These are phyloP conservation scores for Agonopterix heracliana DNA, from an alignment of 2,888 invertebrate species.

Conservation along the genomic window DNA sequence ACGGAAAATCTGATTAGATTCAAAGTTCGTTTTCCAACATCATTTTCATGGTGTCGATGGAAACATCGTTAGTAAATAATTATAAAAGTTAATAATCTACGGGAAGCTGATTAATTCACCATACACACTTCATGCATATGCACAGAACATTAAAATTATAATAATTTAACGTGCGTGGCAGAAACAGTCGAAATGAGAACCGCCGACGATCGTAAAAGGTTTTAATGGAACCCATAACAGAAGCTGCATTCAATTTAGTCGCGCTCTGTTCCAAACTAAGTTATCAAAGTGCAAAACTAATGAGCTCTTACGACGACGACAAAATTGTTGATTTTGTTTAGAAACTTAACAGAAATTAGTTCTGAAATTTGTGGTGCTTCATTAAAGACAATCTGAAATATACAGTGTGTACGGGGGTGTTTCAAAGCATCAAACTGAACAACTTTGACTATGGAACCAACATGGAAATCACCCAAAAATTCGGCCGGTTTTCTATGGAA, in stretches of 20 bases:
- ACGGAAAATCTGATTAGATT: no score
- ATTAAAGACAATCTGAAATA: no score
- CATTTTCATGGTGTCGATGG: no score
- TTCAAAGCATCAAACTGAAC: no score
- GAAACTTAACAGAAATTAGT: no score
- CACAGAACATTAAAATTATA: slow-evolving; percentile 27
- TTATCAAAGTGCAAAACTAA: slow-evolving; percentile 38
- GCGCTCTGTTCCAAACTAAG: slow-evolving; percentile 25
- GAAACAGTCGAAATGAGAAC: slow-evolving; percentile 30
- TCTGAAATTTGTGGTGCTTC: no score
- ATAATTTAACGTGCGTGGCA: slow-evolving; percentile 37
- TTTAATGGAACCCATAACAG: slow-evolving; percentile 44
- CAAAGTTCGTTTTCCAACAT: no score
- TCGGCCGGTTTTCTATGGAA: no score
- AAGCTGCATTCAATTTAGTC: slow-evolving; percentile 43
- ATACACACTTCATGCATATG: slow-evolving; percentile 18
- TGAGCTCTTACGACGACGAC: slow-evolving; percentile 18
- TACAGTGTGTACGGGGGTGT: no score
- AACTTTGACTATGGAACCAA: no score
- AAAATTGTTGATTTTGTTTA: background rate
- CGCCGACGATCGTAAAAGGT: slow-evolving; percentile 42
- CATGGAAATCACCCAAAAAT: no score
- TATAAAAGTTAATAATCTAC: background rate
- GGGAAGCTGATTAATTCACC: slow-evolving; percentile 9
- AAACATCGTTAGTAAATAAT: no score